Conservation (phyloP, 2,113 vertebrate species). For the Corythoichthys haematopterus region DNA sequence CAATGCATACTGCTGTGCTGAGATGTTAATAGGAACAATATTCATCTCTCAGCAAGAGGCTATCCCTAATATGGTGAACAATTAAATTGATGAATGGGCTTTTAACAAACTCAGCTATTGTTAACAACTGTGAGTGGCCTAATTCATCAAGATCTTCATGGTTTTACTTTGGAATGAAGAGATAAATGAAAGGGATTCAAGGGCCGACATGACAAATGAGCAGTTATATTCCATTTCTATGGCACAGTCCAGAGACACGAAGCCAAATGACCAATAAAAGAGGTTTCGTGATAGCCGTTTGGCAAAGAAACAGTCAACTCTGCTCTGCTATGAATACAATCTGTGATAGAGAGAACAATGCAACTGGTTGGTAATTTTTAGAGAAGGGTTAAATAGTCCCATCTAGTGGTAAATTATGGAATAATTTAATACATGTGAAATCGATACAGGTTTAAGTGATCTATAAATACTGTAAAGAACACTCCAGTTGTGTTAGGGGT, state of each 20-base stretch:
- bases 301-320: constrained; percentile 5
- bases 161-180: constrained; percentile 3
- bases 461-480: too few relatives aligned
- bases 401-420: constrained; percentile 32
- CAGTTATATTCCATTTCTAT: constrained; percentile 5
- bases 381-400: constrained; percentile 25
- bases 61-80: constrained; percentile 51
- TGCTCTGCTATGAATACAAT: constrained; percentile 9
- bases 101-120: constrained; percentile 54
- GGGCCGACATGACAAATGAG: constrained; percentile 13
- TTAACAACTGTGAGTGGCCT: constrained; percentile 49
- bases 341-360: background rate
- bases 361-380: constrained; percentile 5
- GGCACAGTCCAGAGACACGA: constrained; percentile 1
- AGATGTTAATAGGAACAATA: constrained; percentile 55
- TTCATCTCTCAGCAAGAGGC: constrained; percentile 50
- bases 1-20: constrained; percentile 35
- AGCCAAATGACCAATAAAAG: constrained; percentile 1
- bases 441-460: background rate
- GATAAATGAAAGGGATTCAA: constrained; percentile 3
- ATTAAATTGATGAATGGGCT: constrained; percentile 58
- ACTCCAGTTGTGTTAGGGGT: too few relatives aligned
- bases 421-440: background rate
- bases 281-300: background rate
- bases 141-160: constrained; percentile 50